A percentile compares a stretch with the other conserved stretches of the same genome.
Evolutionary conservation across 2,113 vertebrate genomes (phyloP).

Genomic region (Rhipidura dahli): DNA sequence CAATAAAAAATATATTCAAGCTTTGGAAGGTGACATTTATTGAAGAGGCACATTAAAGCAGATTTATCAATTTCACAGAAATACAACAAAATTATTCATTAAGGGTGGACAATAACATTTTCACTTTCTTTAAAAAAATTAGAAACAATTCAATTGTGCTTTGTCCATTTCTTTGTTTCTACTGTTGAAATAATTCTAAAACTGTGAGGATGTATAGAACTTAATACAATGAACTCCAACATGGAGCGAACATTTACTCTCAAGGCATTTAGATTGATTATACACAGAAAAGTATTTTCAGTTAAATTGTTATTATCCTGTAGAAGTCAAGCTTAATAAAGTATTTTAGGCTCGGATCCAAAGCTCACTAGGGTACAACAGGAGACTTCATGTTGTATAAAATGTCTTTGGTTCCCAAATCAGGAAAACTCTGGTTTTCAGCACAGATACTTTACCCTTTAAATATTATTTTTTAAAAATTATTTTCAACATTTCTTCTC

Average conservation of each 20-base stretch:
- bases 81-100: background rate
- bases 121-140: background rate
- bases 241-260: background rate
- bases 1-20: background rate
- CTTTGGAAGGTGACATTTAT: background rate
- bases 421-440: background rate
- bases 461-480: background rate
- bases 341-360: background rate
- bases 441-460: background rate
- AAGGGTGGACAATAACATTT: background rate
- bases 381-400: background rate
- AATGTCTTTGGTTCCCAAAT: background rate
- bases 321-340: background rate
- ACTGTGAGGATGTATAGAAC: background rate
- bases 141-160: background rate
- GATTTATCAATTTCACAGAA: constrained; percentile 20
- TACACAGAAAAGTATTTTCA: background rate
- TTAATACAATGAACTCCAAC: background rate
- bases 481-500: background rate
- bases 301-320: background rate
- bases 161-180: background rate
- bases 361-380: background rate
- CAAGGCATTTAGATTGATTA: background rate
- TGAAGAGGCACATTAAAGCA: constrained; percentile 14
- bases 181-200: background rate